Conservation (phyloP, 2,113 vertebrate genomes). For the Nansenia antarctica region DNA sequence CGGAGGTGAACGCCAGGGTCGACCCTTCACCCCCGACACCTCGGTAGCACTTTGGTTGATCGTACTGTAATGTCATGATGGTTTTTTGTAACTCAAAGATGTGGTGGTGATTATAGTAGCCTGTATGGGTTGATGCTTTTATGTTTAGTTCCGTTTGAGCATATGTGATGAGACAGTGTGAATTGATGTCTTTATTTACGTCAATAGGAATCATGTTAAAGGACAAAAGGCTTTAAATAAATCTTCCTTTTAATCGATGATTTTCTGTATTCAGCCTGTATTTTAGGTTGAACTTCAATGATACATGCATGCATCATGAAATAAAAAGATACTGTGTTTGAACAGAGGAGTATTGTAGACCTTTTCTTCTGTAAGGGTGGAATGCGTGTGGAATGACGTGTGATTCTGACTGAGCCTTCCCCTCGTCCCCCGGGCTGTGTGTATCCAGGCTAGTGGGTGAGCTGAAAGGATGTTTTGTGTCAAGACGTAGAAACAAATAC, state of each 20-base stretch:
- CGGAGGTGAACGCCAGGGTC: no score
- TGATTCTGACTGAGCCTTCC: conserved; percentile 29
- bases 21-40: no score
- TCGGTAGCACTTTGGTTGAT: conserved; percentile 10
- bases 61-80: background rate
- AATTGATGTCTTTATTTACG: background rate
- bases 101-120: background rate
- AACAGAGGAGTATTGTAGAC: conserved; percentile 20
- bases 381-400: conserved; percentile 29
- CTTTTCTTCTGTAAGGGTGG: conserved; percentile 3
- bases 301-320: conserved; percentile 35
- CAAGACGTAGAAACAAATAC: conserved; percentile 6
- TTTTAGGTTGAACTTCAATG: background rate
- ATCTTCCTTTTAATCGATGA: background rate
- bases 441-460: background rate
- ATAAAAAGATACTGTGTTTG: conserved; percentile 16
- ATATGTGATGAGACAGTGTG: background rate
- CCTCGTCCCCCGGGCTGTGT: background rate
- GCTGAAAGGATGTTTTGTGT: conserved; percentile 53
- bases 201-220: background rate
- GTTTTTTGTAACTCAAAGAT: conserved; percentile 2
- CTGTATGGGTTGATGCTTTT: background rate
- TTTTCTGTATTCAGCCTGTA: background rate
- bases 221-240: background rate
- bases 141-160: background rate